phyloP scores from a whole-genome alignment of 2,888 invertebrate species.

The Lumbricus terrestris region DNA sequence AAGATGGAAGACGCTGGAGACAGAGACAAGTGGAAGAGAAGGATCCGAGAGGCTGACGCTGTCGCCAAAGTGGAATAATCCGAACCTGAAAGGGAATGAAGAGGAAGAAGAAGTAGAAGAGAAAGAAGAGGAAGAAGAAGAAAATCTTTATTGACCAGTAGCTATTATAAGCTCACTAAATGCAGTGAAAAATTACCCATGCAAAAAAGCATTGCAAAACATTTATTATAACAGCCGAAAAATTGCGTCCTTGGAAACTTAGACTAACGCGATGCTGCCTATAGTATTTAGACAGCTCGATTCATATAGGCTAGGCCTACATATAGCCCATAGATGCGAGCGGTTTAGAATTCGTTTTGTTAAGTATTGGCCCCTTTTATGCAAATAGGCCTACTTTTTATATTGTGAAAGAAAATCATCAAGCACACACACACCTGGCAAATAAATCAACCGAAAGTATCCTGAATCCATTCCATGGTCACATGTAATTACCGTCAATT shows the following conservation, averaged over 20 bases:
- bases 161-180: too few species aligned
- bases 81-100: too few species aligned
- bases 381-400: not conserved
- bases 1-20: too few species aligned
- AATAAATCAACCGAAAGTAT: not conserved
- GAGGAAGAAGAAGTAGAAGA: too few species aligned
- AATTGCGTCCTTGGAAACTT: not conserved
- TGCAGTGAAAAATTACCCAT: not conserved
- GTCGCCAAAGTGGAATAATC: too few species aligned
- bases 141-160: too few species aligned
- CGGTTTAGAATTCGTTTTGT: too few species aligned
- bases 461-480: not conserved
- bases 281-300: not conserved
- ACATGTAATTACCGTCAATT: not conserved
- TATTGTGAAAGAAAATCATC: not conserved
- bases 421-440: not conserved
- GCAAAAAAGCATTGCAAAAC: not conserved
- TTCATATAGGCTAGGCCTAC: not conserved
- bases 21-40: too few species aligned
- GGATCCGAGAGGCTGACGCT: too few species aligned
- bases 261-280: not conserved
- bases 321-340: too few species aligned
- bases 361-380: not conserved
- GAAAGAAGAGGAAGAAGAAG: too few species aligned
- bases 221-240: not conserved